Percentiles rank a stretch among this genome's conserved stretches.
Conservation (phyloP, 2,797 vertebrate species). For the Sparidentex hasta region DNA sequence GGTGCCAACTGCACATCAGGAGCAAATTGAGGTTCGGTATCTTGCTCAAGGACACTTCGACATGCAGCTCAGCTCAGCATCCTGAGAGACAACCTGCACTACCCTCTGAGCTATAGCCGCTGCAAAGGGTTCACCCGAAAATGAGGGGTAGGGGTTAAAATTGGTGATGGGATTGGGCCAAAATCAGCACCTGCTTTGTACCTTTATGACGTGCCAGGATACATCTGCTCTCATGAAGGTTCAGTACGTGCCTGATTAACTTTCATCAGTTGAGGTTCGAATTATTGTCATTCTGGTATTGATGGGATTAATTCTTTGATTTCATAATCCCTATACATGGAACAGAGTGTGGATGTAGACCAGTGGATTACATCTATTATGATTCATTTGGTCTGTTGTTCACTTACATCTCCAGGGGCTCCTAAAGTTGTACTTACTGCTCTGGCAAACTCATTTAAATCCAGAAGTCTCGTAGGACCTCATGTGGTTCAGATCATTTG, state of each 20-base stretch:
- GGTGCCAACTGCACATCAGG: too few species aligned
- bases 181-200: not conserved
- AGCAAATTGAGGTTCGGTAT: too few species aligned
- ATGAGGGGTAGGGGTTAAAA: too few species aligned
- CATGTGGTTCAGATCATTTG: not conserved
- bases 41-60: too few species aligned
- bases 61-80: too few species aligned
- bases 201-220: not conserved
- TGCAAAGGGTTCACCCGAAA: too few species aligned
- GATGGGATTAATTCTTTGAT: constrained; percentile 2
- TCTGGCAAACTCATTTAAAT: constrained; percentile 22
- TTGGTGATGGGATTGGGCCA: not conserved
- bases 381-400: constrained; percentile 24
- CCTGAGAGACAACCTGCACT: too few species aligned
- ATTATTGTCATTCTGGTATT: not conserved
- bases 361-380: constrained; percentile 12
- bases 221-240: not conserved
- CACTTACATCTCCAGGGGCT: not conserved
- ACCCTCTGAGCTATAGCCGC: too few species aligned
- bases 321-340: not conserved
- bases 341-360: not conserved
- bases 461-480: constrained; percentile 7
- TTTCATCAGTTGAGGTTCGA: not conserved
- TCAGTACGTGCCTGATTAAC: not conserved
- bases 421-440: constrained; percentile 13